Percentiles rank a stretch among this genome's conserved stretches.
Conservation (phyloP, 2,888 invertebrate species). For the Escarpia spicata region DNA sequence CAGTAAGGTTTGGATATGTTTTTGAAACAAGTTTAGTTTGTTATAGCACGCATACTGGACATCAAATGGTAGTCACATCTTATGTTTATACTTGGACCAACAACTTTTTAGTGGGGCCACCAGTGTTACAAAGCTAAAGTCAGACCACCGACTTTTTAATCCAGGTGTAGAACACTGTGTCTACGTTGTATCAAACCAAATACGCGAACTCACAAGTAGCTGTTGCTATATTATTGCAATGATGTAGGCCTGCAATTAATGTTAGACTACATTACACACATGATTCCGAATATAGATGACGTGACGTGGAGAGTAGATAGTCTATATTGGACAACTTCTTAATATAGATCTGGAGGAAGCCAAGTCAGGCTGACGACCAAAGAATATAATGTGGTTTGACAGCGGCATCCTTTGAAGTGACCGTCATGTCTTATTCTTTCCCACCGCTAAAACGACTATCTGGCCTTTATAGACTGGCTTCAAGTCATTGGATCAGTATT, state of each 20-base stretch:
- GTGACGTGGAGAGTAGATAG: not conserved
- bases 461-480: not conserved
- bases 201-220: not conserved
- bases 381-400: not conserved
- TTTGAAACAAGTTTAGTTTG: too few relatives aligned
- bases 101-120: too few relatives aligned
- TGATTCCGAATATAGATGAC: not conserved
- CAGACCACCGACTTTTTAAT: too few relatives aligned
- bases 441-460: not conserved
- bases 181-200: not conserved
- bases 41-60: too few relatives aligned
- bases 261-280: not conserved
- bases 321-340: not conserved
- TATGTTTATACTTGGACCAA: too few relatives aligned
- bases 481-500: not conserved
- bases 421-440: not conserved
- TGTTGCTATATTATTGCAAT: not conserved
- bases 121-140: too few relatives aligned
- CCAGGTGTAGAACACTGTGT: not conserved
- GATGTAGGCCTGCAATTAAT: not conserved
- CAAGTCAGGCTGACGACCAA: not conserved
- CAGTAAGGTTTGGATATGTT: too few relatives aligned
- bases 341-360: not conserved
- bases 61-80: too few relatives aligned
- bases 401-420: not conserved